phyloP scores from a whole-genome alignment of 2,113 vertebrate species.

The Bos indicus region DNA sequence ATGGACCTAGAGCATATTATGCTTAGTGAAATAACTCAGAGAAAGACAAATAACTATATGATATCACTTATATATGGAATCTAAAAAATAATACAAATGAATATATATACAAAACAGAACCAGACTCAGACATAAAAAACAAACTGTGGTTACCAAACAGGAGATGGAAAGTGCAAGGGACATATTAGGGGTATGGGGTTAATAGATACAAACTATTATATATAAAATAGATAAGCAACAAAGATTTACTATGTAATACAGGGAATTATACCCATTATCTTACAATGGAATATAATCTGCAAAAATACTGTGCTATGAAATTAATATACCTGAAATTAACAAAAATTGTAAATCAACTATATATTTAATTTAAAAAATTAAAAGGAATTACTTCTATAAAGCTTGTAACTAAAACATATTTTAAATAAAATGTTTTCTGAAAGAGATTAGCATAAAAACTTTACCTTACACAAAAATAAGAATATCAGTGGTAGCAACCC shows the following conservation, averaged over 20 bases:
- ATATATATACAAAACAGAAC: not conserved
- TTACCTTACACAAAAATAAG: slow-evolving; percentile 87
- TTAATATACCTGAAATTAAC: not conserved
- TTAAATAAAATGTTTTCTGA: slow-evolving; percentile 22
- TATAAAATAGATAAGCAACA: not conserved
- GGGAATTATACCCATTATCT: not conserved
- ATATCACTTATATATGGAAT: not conserved
- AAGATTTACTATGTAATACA: not conserved
- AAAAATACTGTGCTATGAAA: not conserved
- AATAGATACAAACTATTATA: not conserved
- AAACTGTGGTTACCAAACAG: not conserved
- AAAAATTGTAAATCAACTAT: not conserved
- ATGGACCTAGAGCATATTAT: not conserved
- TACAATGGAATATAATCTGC: not conserved
- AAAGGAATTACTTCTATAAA: slow-evolving; percentile 20
- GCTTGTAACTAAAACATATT: not conserved
- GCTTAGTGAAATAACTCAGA: not conserved
- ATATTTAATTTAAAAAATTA: not conserved
- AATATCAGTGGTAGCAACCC: slow-evolving; percentile 81
- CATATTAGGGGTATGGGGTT: not conserved
- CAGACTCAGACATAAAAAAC: not conserved
- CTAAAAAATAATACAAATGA: not conserved
- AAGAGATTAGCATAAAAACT: slow-evolving; percentile 19
- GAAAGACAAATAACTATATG: not conserved
- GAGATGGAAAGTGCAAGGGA: not conserved